Evolutionary conservation across 1,140 invertebrate genomes (phyloP).

Genomic region (Euwallacea fornicatus): DNA sequence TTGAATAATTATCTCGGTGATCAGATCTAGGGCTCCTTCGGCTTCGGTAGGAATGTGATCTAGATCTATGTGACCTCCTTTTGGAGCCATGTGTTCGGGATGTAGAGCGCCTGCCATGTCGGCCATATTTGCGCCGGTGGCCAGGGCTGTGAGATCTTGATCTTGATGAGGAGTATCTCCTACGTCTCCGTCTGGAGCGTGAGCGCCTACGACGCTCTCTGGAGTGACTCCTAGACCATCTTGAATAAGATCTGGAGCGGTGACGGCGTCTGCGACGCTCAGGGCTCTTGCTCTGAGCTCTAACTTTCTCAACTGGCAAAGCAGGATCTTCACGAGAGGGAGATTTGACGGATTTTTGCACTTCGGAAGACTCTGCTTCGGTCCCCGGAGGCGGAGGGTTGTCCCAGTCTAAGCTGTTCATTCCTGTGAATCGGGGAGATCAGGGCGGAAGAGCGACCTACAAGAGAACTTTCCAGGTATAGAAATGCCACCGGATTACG

Average conservation of each 20-base stretch:
- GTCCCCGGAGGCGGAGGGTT: conserved; percentile 52
- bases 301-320: conserved; percentile 21
- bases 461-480: conserved; percentile 55
- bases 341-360: not conserved
- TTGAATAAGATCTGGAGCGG: conserved; percentile 31
- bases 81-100: conserved; percentile 37
- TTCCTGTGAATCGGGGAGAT: conserved; percentile 43
- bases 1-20: conserved; percentile 25
- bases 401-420: conserved; percentile 48
- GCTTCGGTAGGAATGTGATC: conserved; percentile 49
- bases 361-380: conserved; percentile 39
- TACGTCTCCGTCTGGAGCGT: conserved; percentile 36
- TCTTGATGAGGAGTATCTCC: conserved; percentile 40
- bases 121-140: conserved; percentile 45
- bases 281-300: conserved; percentile 46
- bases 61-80: conserved; percentile 46
- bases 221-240: conserved; percentile 37
- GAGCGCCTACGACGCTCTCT: conserved; percentile 39
- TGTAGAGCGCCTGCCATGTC: conserved; percentile 35
- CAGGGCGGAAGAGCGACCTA: conserved; percentile 35
- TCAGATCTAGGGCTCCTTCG: conserved; percentile 41
- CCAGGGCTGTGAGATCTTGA: conserved; percentile 46
- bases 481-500: conserved; percentile 46
- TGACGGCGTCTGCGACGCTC: conserved; percentile 38
- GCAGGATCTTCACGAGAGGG: conserved; percentile 9